Evolutionary conservation across 2,888 invertebrate species (phyloP), one percentile per base, ranked within the genome.

Genomic region (Pantelozetes paolii): DNA sequence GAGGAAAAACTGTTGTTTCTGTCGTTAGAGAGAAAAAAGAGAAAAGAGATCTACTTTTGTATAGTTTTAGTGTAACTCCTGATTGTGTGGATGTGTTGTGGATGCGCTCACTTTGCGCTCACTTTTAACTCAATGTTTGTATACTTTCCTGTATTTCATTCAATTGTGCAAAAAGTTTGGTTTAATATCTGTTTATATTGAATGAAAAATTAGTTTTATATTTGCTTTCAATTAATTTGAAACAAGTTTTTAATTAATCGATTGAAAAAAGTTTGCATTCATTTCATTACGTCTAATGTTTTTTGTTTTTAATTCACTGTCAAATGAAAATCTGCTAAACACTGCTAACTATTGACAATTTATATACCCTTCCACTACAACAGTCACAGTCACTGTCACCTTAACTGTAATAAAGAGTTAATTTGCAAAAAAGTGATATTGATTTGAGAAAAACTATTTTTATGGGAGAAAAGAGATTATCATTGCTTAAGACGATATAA

Each of bases 401-500:
- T 54, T 8, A 28, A 57, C 23, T 23, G 57, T 28, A 28, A 20
- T 8, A 20, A 20, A 64, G 69, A 69, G 69, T 69, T 69, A 69
- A 5, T 5, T 9, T 42, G 69, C 69, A 69, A 45, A 69, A 62
- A 69, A 64, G 64, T 64, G 36, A 40, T 40, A 40, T 64, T 15
- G 30, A 23, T 64, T 64, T 64, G 1, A 62, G 11, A 62, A 40
- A 45, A 45, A 45, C 20, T 23, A 23, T 13, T 28, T 64, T 64
- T 64, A 64, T 64, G 64, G 64, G 64, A 64, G 64, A 64, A 64
- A 69, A 69, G 69, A 69, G 69, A 42, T 42, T 69, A 69, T 69
- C 42, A 69, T 69, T 45, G 45, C 69, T 45, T 69, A 42, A 69
- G 20, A 69, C 23, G 23, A 8, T 23, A 8, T 64, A 20, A 64